Evolutionary conservation across 2,888 invertebrate species (phyloP).

Genomic region (Phasia obesa): DNA sequence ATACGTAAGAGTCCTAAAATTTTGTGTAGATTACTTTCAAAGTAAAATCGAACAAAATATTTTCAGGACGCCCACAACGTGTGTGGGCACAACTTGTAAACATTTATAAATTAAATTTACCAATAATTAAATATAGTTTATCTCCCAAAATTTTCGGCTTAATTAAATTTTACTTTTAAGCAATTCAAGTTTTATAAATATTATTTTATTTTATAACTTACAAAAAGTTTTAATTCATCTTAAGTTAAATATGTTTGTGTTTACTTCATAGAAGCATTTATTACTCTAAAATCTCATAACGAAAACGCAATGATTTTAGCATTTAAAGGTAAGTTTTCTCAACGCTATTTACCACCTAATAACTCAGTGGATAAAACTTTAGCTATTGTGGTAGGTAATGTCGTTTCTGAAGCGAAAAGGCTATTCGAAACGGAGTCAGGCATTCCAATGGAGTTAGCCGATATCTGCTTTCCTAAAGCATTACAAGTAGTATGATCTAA

Average conservation of each 20-base stretch:
- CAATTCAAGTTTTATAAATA: not conserved
- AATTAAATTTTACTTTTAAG: too few relatives aligned
- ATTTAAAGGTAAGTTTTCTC: conserved; percentile 1
- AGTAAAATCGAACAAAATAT: too few relatives aligned
- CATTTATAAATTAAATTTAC: too few relatives aligned
- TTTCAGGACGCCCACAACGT: too few relatives aligned
- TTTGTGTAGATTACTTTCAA: too few relatives aligned
- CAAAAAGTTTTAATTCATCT: not conserved
- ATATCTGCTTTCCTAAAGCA: conserved; percentile 7
- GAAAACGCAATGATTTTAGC: not conserved
- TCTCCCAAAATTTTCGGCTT: too few relatives aligned
- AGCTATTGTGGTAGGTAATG: conserved; percentile 37
- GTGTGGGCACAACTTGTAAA: too few relatives aligned
- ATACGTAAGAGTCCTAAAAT: too few relatives aligned
- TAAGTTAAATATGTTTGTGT: conserved; percentile 3
- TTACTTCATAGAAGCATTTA: conserved; percentile 53
- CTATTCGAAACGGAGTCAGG: not conserved
- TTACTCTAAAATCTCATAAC: not conserved
- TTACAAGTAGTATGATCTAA: conserved; percentile 46
- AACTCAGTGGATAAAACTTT: conserved; percentile 49
- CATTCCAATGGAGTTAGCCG: not conserved
- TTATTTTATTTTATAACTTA: not conserved
- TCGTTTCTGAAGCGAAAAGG: conserved; percentile 15
- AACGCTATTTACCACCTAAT: conserved; percentile 24
- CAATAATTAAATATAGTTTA: too few relatives aligned